Conservation (phyloP, 2,113 vertebrate genomes). For the Crotalus horridus region DNA sequence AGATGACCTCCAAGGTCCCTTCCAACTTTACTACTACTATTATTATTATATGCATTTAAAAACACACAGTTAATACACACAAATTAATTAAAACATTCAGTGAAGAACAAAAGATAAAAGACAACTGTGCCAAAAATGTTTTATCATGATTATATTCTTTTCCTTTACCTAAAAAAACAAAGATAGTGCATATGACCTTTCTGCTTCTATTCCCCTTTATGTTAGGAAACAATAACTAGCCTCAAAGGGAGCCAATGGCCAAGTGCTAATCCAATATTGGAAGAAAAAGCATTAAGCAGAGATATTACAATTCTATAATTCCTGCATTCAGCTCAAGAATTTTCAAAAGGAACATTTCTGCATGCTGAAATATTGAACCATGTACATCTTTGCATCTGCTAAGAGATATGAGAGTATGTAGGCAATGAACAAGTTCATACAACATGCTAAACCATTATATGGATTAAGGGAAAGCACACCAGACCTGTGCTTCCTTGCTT, state of each 20-base stretch:
- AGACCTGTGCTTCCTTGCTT: too few species aligned
- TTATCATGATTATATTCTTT: too few species aligned
- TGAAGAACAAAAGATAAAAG: not conserved
- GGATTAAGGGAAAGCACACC: too few species aligned
- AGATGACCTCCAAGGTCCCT: too few species aligned
- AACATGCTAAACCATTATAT: too few species aligned
- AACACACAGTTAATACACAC: not conserved
- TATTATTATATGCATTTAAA: conserved; percentile 11
- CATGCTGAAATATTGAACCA: not conserved
- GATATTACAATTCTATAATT: not conserved
- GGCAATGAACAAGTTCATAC: not conserved
- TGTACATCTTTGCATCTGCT: not conserved
- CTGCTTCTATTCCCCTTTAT: not conserved
- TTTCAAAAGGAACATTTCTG: not conserved
- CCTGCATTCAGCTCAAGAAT: not conserved
- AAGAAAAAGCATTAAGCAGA: not conserved
- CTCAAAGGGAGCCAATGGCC: not conserved
- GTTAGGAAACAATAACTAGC: not conserved
- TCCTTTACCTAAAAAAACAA: not conserved
- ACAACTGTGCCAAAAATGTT: not conserved
- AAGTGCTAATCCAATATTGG: too few species aligned
- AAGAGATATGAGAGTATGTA: not conserved
- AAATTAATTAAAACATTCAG: not conserved
- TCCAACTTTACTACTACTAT: too few species aligned
- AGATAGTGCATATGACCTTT: not conserved